These are phyloP conservation scores for Otus scops DNA, from an alignment of 2,797 vertebrate genomes.

Conservation along the genomic window DNA sequence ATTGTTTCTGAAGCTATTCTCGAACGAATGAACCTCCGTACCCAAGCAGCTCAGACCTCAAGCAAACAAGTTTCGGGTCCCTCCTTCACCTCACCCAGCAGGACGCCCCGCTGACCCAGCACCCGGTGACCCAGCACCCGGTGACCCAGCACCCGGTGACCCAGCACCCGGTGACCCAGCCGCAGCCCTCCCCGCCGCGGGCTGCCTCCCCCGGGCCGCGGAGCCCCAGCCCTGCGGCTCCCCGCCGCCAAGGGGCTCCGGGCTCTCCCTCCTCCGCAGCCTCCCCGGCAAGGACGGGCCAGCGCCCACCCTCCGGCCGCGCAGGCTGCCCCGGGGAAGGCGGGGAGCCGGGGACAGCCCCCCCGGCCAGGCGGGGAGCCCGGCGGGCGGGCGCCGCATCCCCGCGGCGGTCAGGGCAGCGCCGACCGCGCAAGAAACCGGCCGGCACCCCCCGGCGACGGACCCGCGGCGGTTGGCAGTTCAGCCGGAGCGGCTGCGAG, in stretches of 20 bases:
- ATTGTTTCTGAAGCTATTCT: neutral
- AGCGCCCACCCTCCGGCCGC: neutral
- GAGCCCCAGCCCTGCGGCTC: neutral
- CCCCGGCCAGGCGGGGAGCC: neutral
- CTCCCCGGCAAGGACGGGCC: neutral
- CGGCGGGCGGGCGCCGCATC: neutral
- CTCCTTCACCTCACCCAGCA: neutral
- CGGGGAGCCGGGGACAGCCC: neutral
- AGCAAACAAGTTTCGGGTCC: neutral
- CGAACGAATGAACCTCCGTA: fast-evolving
- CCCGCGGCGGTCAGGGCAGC: neutral
- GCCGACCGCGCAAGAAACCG: neutral
- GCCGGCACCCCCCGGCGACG: neutral
- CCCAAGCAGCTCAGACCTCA: neutral
- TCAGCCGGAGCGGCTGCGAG: neutral
- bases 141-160: too few relatives aligned
- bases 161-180: neutral
- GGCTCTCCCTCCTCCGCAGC: neutral
- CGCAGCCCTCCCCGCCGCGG: too few relatives aligned
- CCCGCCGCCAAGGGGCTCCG: neutral
- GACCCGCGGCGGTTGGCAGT: neutral
- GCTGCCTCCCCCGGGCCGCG: neutral
- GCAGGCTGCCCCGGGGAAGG: neutral
- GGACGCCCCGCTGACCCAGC: neutral
- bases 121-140: too few relatives aligned